These are phyloP conservation scores for Lamproptera curius DNA, from an alignment of 2,888 invertebrate genomes.

Conservation along the genomic window DNA sequence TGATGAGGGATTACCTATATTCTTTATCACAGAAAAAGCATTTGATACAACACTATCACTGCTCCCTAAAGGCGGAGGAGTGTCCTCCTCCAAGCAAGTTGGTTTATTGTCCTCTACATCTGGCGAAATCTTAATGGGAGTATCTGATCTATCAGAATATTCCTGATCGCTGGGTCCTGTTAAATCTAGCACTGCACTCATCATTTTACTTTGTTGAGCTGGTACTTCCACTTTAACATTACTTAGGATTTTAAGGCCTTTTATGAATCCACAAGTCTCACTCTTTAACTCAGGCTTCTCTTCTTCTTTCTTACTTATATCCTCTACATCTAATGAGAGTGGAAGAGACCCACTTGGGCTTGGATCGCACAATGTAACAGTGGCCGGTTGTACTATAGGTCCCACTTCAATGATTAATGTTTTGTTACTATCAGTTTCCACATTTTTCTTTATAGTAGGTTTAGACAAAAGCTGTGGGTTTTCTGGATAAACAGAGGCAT, in stretches of 20 bases:
- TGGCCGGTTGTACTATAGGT: conserved; percentile 43
- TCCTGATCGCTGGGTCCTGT: conserved; percentile 57
- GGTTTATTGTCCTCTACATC: conserved; percentile 65
- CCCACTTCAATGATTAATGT: conserved; percentile 66
- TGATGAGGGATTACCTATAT: conserved; percentile 56
- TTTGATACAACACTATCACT: conserved; percentile 48
- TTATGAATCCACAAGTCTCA: conserved; percentile 48
- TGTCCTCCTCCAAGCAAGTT: conserved; percentile 38
- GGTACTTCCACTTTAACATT: conserved; percentile 76
- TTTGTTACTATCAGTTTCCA: conserved; percentile 48
- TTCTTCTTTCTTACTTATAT: conserved; percentile 26
- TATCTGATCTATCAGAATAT: conserved; percentile 41
- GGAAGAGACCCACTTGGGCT: conserved; percentile 28
- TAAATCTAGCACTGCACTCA: conserved; percentile 68
- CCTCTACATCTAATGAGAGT: conserved; percentile 23
- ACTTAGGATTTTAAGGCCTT: conserved; percentile 72
- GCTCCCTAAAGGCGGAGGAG: conserved; percentile 42
- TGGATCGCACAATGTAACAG: conserved; percentile 27
- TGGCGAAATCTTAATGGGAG: conserved; percentile 62
- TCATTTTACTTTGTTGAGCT: conserved; percentile 65
- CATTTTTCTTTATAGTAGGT: conserved; percentile 32
- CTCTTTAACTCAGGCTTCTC: conserved; percentile 39
- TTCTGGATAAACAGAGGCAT: conserved; percentile 44
- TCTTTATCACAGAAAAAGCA: conserved; percentile 68
- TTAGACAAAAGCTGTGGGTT: conserved; percentile 40